Evolutionary conservation across 2,888 invertebrate species (phyloP), one percentile per base, ranked within the genome.

Genomic region (Leucoptera coffeella): DNA sequence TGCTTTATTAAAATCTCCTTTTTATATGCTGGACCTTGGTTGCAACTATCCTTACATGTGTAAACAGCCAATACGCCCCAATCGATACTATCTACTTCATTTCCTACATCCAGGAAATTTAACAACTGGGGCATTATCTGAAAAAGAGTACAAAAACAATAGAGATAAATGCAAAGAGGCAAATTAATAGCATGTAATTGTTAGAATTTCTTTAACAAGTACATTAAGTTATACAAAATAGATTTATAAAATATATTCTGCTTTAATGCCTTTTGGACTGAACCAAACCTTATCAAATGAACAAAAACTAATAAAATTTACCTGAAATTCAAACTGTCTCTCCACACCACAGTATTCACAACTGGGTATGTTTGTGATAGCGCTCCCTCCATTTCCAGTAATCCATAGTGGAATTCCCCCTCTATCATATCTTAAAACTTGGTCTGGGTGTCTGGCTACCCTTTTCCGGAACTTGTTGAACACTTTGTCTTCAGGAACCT

Each of bases 321-420:
- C 78, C 73, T 91, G 91, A 58, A 92, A 94, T 65, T 97, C 96
- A 73, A 91, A 96, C 37, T 81, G 78, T 35, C 95, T 77, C 26
- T 75, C 65, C 2, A 76, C 73, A 25, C 80, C 77, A 56, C 97
- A 97, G 33, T 75, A 54, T 35, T 74, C 64, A 48, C 92, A 91
- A 12, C 73, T 65, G 12, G 92, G 89, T 37, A 94, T 61, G 27
- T 73, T 44, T n/a, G n/a, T n/a, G 2, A 44, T 40, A 13, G 72
- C 48, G 35, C 52, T 42, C 20, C 75, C 41, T 11, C 35, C 41
- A 20, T 39, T 73, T 24, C 69, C 61, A 13, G 93, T 82, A 28
- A 94, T 88, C 82, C 87, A 90, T n/a, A 97, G 58, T 9, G 93
- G 89, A 19, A 52, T 43, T 2, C 90, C 91, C 20, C 78, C 82